Evolutionary conservation across 2,797 vertebrate species (phyloP).

Genomic region (Borostomias antarcticus): DNA sequence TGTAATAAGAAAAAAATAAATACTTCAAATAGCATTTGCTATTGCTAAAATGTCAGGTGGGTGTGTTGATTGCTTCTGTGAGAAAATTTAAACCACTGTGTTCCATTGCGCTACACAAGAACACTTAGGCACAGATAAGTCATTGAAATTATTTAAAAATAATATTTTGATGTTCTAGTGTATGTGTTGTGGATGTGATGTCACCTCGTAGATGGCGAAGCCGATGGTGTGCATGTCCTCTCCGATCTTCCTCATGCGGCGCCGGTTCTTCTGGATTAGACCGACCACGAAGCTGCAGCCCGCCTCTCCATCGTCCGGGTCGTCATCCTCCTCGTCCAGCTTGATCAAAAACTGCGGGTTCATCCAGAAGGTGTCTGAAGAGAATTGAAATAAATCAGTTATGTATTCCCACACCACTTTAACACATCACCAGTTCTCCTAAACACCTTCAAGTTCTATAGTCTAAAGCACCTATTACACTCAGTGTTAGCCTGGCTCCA

Average conservation of each 20-base stretch:
- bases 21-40: no score
- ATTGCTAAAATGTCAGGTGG: no score
- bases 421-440: no score
- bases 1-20: no score
- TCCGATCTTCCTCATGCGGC: constrained; percentile 55
- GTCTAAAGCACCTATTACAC: no score
- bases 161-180: neutral
- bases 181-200: neutral
- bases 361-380: constrained; percentile 64
- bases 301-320: constrained; percentile 59
- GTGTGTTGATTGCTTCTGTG: no score
- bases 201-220: constrained; percentile 70
- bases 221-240: constrained; percentile 66
- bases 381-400: no score
- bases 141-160: neutral
- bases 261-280: constrained; percentile 72
- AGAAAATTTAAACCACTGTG: no score
- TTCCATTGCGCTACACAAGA: neutral
- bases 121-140: neutral
- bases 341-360: constrained; percentile 75
- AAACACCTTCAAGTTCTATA: no score
- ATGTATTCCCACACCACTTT: no score
- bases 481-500: no score
- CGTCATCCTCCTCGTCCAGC: constrained; percentile 68
- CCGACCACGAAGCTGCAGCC: constrained; percentile 70